These are phyloP conservation scores for Drosophila jambulina DNA, from an alignment of 1,140 invertebrate genomes.

Conservation along the genomic window DNA sequence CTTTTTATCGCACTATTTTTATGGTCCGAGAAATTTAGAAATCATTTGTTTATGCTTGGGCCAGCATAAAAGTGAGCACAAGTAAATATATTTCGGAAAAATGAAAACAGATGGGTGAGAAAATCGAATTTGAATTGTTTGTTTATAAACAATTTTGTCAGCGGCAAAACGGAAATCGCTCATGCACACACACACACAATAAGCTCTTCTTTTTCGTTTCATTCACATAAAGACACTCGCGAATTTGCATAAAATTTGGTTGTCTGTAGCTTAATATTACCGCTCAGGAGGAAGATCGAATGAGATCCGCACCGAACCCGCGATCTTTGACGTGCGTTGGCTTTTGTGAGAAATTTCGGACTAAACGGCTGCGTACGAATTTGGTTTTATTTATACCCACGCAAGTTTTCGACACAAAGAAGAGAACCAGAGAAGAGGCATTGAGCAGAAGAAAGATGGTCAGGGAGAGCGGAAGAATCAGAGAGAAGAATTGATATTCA, in stretches of 20 bases:
- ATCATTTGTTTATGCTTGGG: constrained; percentile 20
- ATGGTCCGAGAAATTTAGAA: constrained; percentile 11
- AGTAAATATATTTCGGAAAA: constrained; percentile 37
- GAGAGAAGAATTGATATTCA: constrained; percentile 1
- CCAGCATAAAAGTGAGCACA: constrained; percentile 26
- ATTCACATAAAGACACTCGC: constrained; percentile 21
- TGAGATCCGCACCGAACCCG: constrained; percentile 17
- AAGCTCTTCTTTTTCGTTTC: not conserved
- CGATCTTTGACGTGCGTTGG: constrained; percentile 48
- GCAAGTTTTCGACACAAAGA: constrained; percentile 49
- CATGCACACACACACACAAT: constrained; percentile 30
- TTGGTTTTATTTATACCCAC: constrained; percentile 77
- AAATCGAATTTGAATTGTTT: constrained; percentile 35
- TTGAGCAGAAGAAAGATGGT: constrained; percentile 6
- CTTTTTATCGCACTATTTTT: constrained; percentile 20
- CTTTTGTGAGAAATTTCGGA: constrained; percentile 65
- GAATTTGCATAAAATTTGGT: constrained; percentile 63
- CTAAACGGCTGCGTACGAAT: constrained; percentile 75
- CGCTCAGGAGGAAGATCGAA: constrained; percentile 5
- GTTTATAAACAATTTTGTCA: constrained; percentile 60
- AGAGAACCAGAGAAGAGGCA: constrained; percentile 7
- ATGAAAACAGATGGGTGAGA: constrained; percentile 1
- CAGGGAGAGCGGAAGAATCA: constrained; percentile 6
- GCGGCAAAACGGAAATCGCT: constrained; percentile 56
- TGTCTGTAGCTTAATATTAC: constrained; percentile 36